Evolutionary conservation across 2,113 vertebrate species (phyloP).

Genomic region (Cacatua alba): DNA sequence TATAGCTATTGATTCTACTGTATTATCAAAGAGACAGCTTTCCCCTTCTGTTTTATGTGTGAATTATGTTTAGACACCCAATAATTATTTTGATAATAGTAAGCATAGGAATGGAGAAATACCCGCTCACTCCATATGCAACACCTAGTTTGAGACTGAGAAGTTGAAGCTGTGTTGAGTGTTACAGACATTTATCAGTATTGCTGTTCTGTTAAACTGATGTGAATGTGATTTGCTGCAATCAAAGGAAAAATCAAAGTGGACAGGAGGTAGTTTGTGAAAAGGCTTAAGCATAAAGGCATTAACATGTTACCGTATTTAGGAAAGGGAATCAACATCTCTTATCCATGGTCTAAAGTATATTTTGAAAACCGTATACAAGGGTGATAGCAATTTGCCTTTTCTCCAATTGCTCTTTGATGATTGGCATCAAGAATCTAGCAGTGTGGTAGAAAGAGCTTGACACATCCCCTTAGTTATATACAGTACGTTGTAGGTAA

Average conservation of each 20-base stretch:
- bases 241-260: not conserved
- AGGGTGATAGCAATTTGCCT: not conserved
- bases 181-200: not conserved
- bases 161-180: not conserved
- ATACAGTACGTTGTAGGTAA: not conserved
- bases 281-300: not conserved
- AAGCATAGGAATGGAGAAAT: not conserved
- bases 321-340: not conserved
- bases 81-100: not conserved
- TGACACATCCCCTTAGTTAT: not conserved
- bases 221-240: not conserved
- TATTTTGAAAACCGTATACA: not conserved
- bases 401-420: not conserved
- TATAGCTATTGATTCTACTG: not conserved
- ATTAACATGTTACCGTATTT: not conserved
- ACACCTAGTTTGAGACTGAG: not conserved
- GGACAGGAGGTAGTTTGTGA: not conserved
- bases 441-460: not conserved
- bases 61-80: not conserved
- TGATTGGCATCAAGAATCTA: not conserved
- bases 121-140: not conserved
- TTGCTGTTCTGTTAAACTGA: not conserved
- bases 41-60: not conserved
- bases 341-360: not conserved
- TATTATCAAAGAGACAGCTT: not conserved